Evolutionary conservation across 2,113 vertebrate species (phyloP).

Genomic region (Fregata magnificens): DNA sequence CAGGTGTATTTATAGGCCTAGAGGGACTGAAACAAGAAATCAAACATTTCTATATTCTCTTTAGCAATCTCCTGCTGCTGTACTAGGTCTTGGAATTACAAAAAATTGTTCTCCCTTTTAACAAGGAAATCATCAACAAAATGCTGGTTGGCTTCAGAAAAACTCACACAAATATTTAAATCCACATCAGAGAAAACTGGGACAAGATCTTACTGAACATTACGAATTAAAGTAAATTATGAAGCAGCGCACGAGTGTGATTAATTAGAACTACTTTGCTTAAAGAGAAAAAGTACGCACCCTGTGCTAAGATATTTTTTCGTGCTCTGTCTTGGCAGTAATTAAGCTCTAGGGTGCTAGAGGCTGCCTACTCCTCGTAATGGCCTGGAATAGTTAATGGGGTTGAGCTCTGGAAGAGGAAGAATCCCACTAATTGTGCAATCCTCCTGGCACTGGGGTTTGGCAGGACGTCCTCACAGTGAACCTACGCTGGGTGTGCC

Average conservation of each 20-base stretch:
- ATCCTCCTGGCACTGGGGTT: slow-evolving; percentile 19
- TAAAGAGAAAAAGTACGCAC: background rate
- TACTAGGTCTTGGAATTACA: background rate
- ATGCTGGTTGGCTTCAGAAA: background rate
- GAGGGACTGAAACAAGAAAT: slow-evolving; percentile 7
- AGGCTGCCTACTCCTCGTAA: background rate
- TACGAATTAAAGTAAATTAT: background rate
- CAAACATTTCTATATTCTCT: background rate
- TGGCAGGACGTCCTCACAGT: slow-evolving; percentile 27
- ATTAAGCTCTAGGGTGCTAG: slow-evolving; percentile 1
- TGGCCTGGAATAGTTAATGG: slow-evolving; percentile 13
- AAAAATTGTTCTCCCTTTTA: background rate
- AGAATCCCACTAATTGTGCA: slow-evolving; percentile 54
- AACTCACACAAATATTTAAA: background rate
- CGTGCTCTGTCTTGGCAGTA: background rate
- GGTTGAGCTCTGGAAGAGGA: slow-evolving; percentile 8
- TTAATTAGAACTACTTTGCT: slow-evolving; percentile 5
- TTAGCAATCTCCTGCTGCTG: background rate
- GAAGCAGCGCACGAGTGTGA: background rate
- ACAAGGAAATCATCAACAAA: background rate
- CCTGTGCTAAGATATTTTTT: background rate
- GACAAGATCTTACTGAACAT: background rate
- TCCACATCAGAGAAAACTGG: background rate
- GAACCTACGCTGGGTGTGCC: slow-evolving; percentile 48
- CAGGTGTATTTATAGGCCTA: slow-evolving; percentile 52